phyloP scores from a whole-genome alignment of 2,888 invertebrate species.

The Dimorphilus gyrociliatus region DNA sequence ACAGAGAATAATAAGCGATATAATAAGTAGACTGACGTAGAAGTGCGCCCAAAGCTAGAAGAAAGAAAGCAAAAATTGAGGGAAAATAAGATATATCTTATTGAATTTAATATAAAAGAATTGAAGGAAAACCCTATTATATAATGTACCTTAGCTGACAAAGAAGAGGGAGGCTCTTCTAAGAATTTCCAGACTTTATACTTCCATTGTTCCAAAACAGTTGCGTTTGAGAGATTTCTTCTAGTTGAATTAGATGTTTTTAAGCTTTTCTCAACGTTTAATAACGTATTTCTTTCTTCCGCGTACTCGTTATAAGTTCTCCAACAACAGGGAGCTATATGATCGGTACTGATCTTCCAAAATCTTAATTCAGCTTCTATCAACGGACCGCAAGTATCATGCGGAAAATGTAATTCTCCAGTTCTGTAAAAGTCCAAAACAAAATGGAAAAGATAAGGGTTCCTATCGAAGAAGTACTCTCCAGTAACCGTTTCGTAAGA shows the following conservation, averaged over 20 bases:
- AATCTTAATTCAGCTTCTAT: constrained; percentile 13
- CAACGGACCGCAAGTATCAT: constrained; percentile 12
- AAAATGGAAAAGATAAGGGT: constrained; percentile 11
- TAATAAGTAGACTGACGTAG: constrained; percentile 4
- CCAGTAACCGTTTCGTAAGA: not conserved
- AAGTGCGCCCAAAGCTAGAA: constrained; percentile 6
- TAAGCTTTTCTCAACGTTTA: constrained; percentile 1
- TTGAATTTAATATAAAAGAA: too few relatives aligned
- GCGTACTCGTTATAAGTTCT: constrained; percentile 3
- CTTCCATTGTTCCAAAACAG: not conserved
- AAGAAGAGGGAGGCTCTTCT: constrained; percentile 12
- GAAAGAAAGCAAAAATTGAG: too few relatives aligned
- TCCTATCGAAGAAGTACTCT: constrained; percentile 14
- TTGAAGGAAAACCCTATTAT: too few relatives aligned
- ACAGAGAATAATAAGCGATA: constrained; percentile 4
- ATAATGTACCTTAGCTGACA: constrained; percentile 10
- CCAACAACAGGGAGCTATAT: constrained; percentile 15
- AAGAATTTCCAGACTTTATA: constrained; percentile 12
- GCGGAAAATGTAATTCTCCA: constrained; percentile 14
- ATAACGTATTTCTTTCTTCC: constrained; percentile 5
- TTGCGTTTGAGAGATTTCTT: not conserved
- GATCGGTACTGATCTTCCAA: constrained; percentile 13
- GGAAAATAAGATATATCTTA: too few relatives aligned
- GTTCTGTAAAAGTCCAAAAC: constrained; percentile 14
- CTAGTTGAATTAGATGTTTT: constrained; percentile 1